A percentile compares a stretch with the other conserved stretches of the same genome.
These are phyloP conservation scores for Siderastrea radians DNA, from an alignment of 92 coral and sea anemone genomes.

Conservation along the genomic window DNA sequence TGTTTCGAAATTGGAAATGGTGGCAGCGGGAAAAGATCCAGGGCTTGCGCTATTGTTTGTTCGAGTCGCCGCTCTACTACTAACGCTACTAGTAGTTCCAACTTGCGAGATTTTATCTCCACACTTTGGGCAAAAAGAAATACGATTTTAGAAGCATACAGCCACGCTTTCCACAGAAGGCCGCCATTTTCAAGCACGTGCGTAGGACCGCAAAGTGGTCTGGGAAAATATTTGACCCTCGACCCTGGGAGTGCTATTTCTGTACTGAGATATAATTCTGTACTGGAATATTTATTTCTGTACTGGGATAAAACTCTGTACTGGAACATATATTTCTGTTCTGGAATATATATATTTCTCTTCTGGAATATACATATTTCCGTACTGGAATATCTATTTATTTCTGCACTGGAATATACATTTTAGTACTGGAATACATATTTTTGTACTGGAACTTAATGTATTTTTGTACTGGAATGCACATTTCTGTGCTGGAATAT, in stretches of 20 bases:
- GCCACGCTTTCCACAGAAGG: slow-evolving; percentile 43
- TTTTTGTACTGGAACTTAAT: too few species aligned
- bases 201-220: not conserved
- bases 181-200: slow-evolving; percentile 5
- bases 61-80: not conserved
- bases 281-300: too few species aligned
- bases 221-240: not conserved
- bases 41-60: slow-evolving; percentile 1
- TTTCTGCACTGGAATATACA: too few species aligned
- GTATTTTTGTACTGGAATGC: too few species aligned
- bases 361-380: too few species aligned
- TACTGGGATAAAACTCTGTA: too few species aligned
- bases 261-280: too few species aligned
- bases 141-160: slow-evolving; percentile 15
- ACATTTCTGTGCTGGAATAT: too few species aligned
- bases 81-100: slow-evolving; percentile 11
- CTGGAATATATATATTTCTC: too few species aligned
- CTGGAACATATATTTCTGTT: too few species aligned
- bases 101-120: slow-evolving; percentile 26
- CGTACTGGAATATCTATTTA: too few species aligned
- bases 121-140: slow-evolving; percentile 45
- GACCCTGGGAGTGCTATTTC: not conserved
- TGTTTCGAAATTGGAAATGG: slow-evolving; percentile 18
- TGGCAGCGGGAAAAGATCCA: not conserved
- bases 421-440: too few species aligned